These are phyloP conservation scores for Trichacis sp. DNA, from an alignment of 2,888 invertebrate species.

Conservation along the genomic window DNA sequence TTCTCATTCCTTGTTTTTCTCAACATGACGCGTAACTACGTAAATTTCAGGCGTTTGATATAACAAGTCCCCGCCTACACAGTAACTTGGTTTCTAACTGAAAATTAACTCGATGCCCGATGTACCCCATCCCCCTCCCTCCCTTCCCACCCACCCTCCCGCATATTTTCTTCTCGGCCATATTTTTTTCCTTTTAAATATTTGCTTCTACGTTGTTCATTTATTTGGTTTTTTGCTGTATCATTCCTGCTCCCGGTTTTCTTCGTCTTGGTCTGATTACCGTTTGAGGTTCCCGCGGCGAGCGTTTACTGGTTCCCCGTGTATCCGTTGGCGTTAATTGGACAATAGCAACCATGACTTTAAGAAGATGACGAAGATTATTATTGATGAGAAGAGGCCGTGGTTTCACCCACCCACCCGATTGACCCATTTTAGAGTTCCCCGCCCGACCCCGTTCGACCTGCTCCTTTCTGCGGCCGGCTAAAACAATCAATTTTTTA, in stretches of 20 bases:
- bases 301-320: too few species aligned
- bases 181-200: not conserved
- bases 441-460: slow-evolving; percentile 69
- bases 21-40: too few species aligned
- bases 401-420: slow-evolving; percentile 71
- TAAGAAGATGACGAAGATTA: slow-evolving; percentile 59
- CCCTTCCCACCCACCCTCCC: slow-evolving; percentile 30
- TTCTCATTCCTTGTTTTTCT: too few species aligned
- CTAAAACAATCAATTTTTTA: slow-evolving; percentile 53
- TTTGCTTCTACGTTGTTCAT: not conserved
- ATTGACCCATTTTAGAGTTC: slow-evolving; percentile 66
- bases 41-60: too few species aligned
- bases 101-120: slow-evolving; percentile 36
- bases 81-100: slow-evolving; percentile 13
- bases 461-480: slow-evolving; percentile 66
- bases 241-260: slow-evolving; percentile 29
- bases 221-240: slow-evolving; percentile 21
- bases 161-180: slow-evolving; percentile 27
- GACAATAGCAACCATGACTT: too few species aligned
- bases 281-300: slow-evolving; percentile 19
- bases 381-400: slow-evolving; percentile 69
- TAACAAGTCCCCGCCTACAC: too few species aligned
- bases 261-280: slow-evolving; percentile 32
- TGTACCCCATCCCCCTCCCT: slow-evolving; percentile 29
- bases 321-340: slow-evolving; percentile 51